phyloP scores from a whole-genome alignment of 2,113 vertebrate genomes.

The Xyliphius kryptos region DNA sequence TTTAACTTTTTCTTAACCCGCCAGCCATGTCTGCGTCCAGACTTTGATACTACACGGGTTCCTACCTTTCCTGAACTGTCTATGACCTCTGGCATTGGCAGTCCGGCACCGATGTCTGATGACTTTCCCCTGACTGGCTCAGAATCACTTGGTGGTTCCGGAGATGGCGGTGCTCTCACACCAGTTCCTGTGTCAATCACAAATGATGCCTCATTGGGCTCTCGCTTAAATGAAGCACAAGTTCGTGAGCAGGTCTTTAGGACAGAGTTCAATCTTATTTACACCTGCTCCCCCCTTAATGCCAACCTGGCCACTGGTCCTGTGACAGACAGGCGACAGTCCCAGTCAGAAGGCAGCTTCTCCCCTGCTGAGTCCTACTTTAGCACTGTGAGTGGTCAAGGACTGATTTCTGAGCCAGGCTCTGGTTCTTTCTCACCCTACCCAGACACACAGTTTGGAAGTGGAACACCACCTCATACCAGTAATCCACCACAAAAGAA shows the following conservation, averaged over 20 bases:
- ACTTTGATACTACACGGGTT: conserved; percentile 72
- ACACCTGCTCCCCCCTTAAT: conserved; percentile 95
- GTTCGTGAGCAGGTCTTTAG: conserved; percentile 88
- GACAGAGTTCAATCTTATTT: conserved; percentile 99
- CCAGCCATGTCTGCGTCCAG: conserved; percentile 80
- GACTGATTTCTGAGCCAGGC: conserved; percentile 71
- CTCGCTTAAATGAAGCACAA: conserved; percentile 61
- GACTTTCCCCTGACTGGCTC: conserved; percentile 63
- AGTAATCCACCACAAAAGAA: conserved; percentile 94
- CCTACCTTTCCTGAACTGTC: conserved; percentile 70
- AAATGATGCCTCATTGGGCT: conserved; percentile 52
- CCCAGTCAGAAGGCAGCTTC: conserved; percentile 78
- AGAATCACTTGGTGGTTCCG: conserved; percentile 55
- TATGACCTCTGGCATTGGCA: conserved; percentile 72
- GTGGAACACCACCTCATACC: conserved; percentile 72
- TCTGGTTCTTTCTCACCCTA: conserved; percentile 79
- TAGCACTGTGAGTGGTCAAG: conserved; percentile 71
- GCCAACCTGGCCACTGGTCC: conserved; percentile 77
- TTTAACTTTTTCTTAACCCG: conserved; percentile 10
- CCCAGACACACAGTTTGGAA: conserved; percentile 71
- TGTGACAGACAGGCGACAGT: conserved; percentile 70
- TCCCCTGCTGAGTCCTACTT: conserved; percentile 86
- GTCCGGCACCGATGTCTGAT: conserved; percentile 65
- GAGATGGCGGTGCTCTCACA: conserved; percentile 46
- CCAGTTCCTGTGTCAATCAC: conserved; percentile 48